A percentile compares a stretch with the other conserved stretches of the same genome.
Evolutionary conservation across 1,140 invertebrate genomes (phyloP).

Genomic region (Oreohelix idahoensis): DNA sequence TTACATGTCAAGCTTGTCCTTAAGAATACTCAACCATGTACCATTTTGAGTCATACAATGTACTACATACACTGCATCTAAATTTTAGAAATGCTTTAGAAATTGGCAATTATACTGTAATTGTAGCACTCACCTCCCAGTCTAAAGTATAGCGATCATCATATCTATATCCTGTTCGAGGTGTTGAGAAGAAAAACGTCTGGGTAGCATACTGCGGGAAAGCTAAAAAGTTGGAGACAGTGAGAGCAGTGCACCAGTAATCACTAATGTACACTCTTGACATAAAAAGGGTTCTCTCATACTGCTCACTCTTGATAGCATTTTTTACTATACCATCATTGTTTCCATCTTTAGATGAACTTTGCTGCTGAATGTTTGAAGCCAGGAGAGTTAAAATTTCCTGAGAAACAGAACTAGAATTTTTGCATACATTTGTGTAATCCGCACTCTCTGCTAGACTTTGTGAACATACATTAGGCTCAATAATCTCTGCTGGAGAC

Average conservation of each 20-base stretch:
- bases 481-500: background rate
- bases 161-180: conserved; percentile 74
- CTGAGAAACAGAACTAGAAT: background rate
- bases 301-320: background rate
- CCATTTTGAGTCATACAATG: no score
- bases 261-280: conserved; percentile 89
- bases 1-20: no score
- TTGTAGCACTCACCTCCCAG: conserved; percentile 23
- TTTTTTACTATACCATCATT: background rate
- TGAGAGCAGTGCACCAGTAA: conserved; percentile 81
- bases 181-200: conserved; percentile 87
- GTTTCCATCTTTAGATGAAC: background rate
- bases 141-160: conserved; percentile 26
- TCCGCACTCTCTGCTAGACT: background rate
- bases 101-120: no score
- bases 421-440: background rate
- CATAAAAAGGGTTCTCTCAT: background rate
- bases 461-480: background rate
- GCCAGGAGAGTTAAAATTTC: background rate
- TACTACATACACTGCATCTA: no score
- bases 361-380: background rate
- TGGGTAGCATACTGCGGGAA: conserved; percentile 84
- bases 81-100: no score
- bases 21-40: no score
- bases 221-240: conserved; percentile 83